Conservation (phyloP, 2,797 vertebrate species). For the Lemur catta region DNA sequence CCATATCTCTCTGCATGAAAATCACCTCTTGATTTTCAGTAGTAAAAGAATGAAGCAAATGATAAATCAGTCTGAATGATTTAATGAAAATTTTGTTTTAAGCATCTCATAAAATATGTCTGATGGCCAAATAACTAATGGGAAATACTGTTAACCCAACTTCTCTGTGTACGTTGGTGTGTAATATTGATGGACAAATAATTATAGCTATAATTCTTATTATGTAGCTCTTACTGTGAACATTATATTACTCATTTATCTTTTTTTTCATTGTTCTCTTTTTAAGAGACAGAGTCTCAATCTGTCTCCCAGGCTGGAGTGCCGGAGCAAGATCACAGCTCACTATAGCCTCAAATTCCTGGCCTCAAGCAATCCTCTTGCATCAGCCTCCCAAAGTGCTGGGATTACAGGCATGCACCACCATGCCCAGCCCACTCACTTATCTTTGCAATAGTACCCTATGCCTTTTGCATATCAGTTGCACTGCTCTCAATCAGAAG, state of each 20-base stretch:
- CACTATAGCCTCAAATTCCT: too few relatives aligned
- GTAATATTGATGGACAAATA: not conserved
- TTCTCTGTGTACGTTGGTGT: not conserved
- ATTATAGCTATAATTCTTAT: not conserved
- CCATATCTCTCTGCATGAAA: not conserved
- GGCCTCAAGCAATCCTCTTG: too few relatives aligned
- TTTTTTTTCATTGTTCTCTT: too few relatives aligned
- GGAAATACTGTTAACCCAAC: not conserved
- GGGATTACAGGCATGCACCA: not conserved
- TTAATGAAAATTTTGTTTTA: slow-evolving; percentile 43
- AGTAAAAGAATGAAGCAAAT: slow-evolving; percentile 25
- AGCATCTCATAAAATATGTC: slow-evolving; percentile 26
- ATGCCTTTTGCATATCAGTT: not conserved
- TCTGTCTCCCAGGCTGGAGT: too few relatives aligned
- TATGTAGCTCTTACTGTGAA: not conserved
- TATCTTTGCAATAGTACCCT: slow-evolving; percentile 26
- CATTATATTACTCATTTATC: not conserved
- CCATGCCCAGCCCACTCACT: not conserved
- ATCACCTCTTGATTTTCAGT: not conserved
- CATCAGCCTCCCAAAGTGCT: not conserved
- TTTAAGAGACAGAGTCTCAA: too few relatives aligned
- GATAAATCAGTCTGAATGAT: not conserved
- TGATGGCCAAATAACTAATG: slow-evolving; percentile 28
- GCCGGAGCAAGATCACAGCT: too few relatives aligned
- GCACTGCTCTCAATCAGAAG: not conserved